Conservation (phyloP, 2,888 invertebrate genomes). For the Mactromeris polynyma region DNA sequence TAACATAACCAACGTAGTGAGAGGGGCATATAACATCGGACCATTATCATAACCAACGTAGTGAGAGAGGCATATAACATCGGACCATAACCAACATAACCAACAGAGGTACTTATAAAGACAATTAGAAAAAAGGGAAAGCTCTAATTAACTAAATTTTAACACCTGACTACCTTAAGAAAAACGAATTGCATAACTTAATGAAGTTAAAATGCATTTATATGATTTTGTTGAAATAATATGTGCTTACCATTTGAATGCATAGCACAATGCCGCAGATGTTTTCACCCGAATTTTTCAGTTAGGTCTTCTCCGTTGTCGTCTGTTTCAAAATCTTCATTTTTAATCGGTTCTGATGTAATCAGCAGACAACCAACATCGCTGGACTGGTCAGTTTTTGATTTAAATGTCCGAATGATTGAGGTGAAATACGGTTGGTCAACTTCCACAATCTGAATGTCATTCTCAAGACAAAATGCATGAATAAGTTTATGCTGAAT, state of each 20-base stretch:
- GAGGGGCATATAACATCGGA: too few species aligned
- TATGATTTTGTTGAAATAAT: neutral
- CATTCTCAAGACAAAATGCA: slow-evolving; percentile 85
- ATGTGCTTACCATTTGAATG: neutral
- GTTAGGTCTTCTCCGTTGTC: neutral
- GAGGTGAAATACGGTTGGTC: neutral
- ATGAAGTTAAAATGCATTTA: too few species aligned
- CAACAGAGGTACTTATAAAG: too few species aligned
- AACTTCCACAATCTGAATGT: slow-evolving; percentile 80
- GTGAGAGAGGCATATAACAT: too few species aligned
- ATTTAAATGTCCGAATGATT: neutral
- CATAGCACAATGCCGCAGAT: neutral
- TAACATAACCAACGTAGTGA: too few species aligned
- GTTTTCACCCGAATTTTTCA: neutral
- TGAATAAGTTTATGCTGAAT: slow-evolving; percentile 84
- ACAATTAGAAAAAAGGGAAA: too few species aligned
- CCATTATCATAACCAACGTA: too few species aligned
- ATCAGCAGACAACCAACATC: neutral
- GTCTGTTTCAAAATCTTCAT: neutral
- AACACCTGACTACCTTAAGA: too few species aligned
- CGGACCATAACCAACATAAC: too few species aligned
- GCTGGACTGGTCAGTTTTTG: neutral
- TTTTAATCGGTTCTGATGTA: neutral
- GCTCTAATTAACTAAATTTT: too few species aligned
- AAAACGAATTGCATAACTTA: too few species aligned